Conservation (phyloP, 2,888 invertebrate species). For the Cyrtodaria siliqua region DNA sequence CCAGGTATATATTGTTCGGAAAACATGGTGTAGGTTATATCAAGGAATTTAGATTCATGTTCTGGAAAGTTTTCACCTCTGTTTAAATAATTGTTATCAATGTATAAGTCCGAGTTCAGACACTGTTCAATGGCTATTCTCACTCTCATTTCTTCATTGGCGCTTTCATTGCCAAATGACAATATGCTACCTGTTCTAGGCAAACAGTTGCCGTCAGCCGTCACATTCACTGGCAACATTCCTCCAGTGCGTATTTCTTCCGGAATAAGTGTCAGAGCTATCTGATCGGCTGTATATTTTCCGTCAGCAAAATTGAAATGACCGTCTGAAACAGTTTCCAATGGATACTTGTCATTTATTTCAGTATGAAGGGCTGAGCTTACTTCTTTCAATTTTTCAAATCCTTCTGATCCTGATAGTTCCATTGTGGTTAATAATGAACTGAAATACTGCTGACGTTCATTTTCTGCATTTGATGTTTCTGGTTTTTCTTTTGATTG, state of each 20-base stretch:
- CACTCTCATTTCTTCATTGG: conserved; percentile 37
- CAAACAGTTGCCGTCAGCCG: conserved; percentile 28
- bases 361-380: no score
- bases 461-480: conserved; percentile 34
- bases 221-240: conserved; percentile 28
- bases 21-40: conserved; percentile 36
- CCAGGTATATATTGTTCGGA: conserved; percentile 39
- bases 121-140: conserved; percentile 39
- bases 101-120: conserved; percentile 29
- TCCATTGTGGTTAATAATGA: conserved; percentile 37
- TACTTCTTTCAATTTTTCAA: no score
- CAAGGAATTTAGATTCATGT: conserved; percentile 31
- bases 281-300: no score
- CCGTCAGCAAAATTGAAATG: no score
- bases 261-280: conserved; percentile 40
- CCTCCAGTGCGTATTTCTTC: conserved; percentile 22
- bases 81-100: conserved; percentile 39
- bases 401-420: conserved; percentile 33
- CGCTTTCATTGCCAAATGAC: conserved; percentile 34
- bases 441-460: conserved; percentile 40
- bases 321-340: no score
- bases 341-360: no score
- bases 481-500: conserved; percentile 13
- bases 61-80: conserved; percentile 41
- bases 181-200: conserved; percentile 33